A percentile compares a stretch with the other conserved stretches of the same genome.
Conservation (phyloP, 2,797 vertebrate species). For the Diglossa cyanea region DNA sequence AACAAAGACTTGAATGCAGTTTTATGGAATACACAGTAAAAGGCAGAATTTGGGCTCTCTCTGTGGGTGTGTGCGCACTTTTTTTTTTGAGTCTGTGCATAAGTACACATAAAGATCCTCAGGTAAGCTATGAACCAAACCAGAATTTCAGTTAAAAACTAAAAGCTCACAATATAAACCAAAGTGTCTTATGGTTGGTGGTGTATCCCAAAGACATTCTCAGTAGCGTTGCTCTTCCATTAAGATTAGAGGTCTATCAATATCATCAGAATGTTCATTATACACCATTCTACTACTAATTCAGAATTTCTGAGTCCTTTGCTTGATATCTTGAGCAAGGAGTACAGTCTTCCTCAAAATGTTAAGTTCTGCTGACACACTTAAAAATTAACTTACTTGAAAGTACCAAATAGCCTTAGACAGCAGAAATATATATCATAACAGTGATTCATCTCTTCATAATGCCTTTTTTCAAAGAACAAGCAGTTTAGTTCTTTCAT, state of each 20-base stretch:
- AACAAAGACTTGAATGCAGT: background rate
- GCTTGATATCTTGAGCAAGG: background rate
- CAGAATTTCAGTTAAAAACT: background rate
- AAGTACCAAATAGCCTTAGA: background rate
- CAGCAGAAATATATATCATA: background rate
- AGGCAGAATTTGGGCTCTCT: background rate
- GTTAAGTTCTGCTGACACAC: background rate
- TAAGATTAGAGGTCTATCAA: background rate
- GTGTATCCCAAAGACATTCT: background rate
- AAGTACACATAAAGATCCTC: background rate
- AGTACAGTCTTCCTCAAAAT: background rate
- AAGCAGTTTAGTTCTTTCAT: background rate
- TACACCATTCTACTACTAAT: background rate
- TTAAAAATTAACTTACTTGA: background rate
- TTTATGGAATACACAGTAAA: background rate
- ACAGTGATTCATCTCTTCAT: background rate
- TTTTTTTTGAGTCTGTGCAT: background rate
- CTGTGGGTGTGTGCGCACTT: background rate
- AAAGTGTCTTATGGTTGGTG: background rate
- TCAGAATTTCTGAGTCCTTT: background rate
- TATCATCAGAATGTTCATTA: background rate
- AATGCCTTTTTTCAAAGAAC: background rate
- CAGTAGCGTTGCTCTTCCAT: background rate
- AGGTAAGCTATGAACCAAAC: background rate
- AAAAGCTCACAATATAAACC: background rate